Percentiles rank a stretch among this genome's conserved stretches.
Conservation (phyloP, 1,140 invertebrate genomes). For the Centruroides vittatus region DNA sequence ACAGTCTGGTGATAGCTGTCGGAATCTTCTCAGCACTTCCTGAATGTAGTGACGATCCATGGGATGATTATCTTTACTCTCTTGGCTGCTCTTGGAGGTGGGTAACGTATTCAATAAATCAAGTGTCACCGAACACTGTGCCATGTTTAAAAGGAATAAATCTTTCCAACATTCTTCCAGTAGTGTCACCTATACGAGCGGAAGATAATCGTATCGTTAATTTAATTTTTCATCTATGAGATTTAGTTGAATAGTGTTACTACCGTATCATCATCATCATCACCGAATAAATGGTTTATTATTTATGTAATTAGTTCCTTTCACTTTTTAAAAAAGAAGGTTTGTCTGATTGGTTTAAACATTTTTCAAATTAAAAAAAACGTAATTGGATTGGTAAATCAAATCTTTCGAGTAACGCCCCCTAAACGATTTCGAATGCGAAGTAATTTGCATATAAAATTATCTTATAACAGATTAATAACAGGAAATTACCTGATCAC, state of each 20-base stretch:
- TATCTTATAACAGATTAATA: not conserved
- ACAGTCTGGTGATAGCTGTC: slow-evolving; percentile 55
- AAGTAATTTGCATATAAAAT: not conserved
- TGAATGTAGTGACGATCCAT: slow-evolving; percentile 58
- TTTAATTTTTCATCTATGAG: not conserved
- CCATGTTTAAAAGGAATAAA: slow-evolving; percentile 73
- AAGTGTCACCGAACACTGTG: slow-evolving; percentile 64
- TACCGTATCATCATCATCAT: no score
- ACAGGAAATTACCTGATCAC: slow-evolving; percentile 47
- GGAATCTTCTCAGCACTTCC: slow-evolving; percentile 55
- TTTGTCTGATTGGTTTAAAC: no score
- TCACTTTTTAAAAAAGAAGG: no score
- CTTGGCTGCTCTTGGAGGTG: slow-evolving; percentile 14
- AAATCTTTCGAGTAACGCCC: no score
- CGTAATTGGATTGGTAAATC: no score
- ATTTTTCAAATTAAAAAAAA: no score
- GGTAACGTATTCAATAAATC: slow-evolving; percentile 46
- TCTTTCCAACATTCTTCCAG: slow-evolving; percentile 83
- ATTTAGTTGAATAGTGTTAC: not conserved
- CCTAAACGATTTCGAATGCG: no score
- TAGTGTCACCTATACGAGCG: slow-evolving; percentile 45
- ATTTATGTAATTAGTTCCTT: no score
- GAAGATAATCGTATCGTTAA: not conserved
- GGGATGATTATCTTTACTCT: slow-evolving; percentile 16
- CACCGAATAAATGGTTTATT: no score